Conservation (phyloP, 2,888 invertebrate genomes). For the Scaptomyza polygonia region DNA sequence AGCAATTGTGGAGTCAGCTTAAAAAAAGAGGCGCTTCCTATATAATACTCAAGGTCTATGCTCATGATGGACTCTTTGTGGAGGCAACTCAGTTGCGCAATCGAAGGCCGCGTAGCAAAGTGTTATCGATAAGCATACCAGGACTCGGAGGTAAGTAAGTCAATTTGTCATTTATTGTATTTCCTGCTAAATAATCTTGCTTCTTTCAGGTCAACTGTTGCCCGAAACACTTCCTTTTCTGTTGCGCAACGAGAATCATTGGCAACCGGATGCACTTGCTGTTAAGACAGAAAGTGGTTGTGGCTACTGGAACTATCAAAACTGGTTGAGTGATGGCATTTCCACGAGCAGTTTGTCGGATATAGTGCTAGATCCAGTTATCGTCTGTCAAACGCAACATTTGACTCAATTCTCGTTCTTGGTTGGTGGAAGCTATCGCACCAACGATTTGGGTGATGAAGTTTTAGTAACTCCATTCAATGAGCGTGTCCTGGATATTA, state of each 20-base stretch:
- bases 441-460: constrained; percentile 71
- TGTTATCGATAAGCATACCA: constrained; percentile 87
- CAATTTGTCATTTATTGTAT: neutral
- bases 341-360: constrained; percentile 34
- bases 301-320: constrained; percentile 87
- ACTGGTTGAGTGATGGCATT: constrained; percentile 87
- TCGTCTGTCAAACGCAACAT: constrained; percentile 86
- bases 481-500: constrained; percentile 86
- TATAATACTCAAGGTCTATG: constrained; percentile 86
- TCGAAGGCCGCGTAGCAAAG: constrained; percentile 84
- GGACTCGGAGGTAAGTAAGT: constrained; percentile 83
- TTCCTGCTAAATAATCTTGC: neutral
- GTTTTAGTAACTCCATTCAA: constrained; percentile 82
- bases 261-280: constrained; percentile 36
- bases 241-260: constrained; percentile 68
- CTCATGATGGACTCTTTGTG: constrained; percentile 86
- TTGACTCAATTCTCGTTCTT: constrained; percentile 88
- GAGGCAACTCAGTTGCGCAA: constrained; percentile 83
- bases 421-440: constrained; percentile 83
- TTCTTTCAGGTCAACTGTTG: constrained; percentile 82
- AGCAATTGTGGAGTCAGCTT: constrained; percentile 80
- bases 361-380: constrained; percentile 71
- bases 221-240: constrained; percentile 86
- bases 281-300: constrained; percentile 82
- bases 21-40: constrained; percentile 48